Evolutionary conservation across 2,888 invertebrate genomes (phyloP).

Genomic region (Drosophila silvestris): DNA sequence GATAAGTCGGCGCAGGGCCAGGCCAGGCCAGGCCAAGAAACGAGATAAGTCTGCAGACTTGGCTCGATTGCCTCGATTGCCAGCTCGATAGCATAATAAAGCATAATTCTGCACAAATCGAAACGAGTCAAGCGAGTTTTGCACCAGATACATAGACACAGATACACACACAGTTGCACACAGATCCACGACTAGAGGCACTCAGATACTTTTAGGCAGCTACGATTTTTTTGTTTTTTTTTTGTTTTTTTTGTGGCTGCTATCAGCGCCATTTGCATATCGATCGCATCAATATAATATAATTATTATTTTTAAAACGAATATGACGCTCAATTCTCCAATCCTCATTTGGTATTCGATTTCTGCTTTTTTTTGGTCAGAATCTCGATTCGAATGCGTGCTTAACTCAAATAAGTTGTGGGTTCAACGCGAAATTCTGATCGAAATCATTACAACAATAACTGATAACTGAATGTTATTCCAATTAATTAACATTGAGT

Average conservation of each 20-base stretch:
- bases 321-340: constrained; percentile 31
- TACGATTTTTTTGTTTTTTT: constrained; percentile 4
- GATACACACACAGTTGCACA: constrained; percentile 15
- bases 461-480: constrained; percentile 68
- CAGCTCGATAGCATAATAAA: constrained; percentile 62
- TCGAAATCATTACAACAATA: constrained; percentile 56
- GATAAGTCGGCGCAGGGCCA: constrained; percentile 56
- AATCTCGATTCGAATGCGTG: not conserved
- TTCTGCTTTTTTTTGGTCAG: not conserved
- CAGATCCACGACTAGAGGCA: constrained; percentile 12
- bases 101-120: constrained; percentile 77
- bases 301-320: constrained; percentile 47
- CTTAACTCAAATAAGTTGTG: not conserved
- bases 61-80: constrained; percentile 12
- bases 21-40: constrained; percentile 2
- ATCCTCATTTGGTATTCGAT: constrained; percentile 23
- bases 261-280: constrained; percentile 77
- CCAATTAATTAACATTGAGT: constrained; percentile 78
- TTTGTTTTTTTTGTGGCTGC: constrained; percentile 2
- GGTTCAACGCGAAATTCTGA: constrained; percentile 44
- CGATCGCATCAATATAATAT: constrained; percentile 72
- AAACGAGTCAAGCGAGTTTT: constrained; percentile 72
- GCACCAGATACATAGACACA: constrained; percentile 19
- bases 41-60: constrained; percentile 42
- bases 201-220: constrained; percentile 37